Base-by-base conservation (phyloP, 30 jellyfish, hydroid and myxozoan species). In the Cassiopea xamachana region DNA sequence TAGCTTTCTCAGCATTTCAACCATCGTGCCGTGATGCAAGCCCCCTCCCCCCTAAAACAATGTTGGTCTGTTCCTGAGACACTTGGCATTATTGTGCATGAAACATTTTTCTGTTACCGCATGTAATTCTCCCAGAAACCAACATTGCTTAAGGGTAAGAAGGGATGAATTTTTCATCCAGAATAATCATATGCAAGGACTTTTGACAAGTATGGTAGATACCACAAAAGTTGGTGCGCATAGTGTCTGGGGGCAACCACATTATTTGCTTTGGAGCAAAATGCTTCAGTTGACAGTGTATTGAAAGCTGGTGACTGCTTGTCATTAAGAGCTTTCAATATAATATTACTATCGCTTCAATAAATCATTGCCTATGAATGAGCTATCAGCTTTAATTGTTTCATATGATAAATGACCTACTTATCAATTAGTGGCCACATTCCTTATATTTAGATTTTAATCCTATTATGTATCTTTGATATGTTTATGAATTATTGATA, bases 171-270 rank as follows among this genome's bases (percentile, higher is more conserved):
- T 4, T 51, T 51, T 9, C 4, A 2, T 51, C 8, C 64, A 4
- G 9, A 51, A 51, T 51, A 51, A 4, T 2, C 4, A 9, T 51
- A 9, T 51, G 8, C 64, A 4, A 51, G 64, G 64, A 51, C 64
- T 51, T 51, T 51, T 51, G 64, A 9, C 64, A 9, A 51, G 8
- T 51, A 51, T 51, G 4, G 4, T 51, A 51, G 64, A 4, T 2
- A 61, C 70, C 1, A 67, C 64, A 6, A 6, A 44, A 43, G 64
- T 60, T 49, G 83, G 83, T 44, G 91, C 83, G 4, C 75, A 67
- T 48, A 46, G 74, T 68, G 83, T 69, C 60, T 83, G 51, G 83
- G 82, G 43, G 91, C 91, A 19, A 43, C 91, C 71, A 75, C 83
- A 19, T 82, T 83, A 0, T 48, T 2, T 7, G 91, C 83, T 0